Evolutionary conservation across 2,888 invertebrate genomes (phyloP), one percentile per base, ranked within the genome.

Genomic region (Noctua comes): DNA sequence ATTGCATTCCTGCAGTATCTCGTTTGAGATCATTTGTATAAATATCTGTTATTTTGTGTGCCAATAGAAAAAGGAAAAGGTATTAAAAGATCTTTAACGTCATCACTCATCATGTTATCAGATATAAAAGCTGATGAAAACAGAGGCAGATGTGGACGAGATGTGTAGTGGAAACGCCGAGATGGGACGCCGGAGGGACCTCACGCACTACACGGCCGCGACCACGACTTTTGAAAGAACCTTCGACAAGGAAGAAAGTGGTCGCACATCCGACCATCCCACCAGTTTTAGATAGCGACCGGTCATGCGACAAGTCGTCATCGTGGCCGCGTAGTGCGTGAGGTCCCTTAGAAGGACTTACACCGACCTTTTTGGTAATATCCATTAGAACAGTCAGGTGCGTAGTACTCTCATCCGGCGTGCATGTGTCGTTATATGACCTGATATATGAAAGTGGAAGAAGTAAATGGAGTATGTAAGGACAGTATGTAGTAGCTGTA

Each of bases 1-100:
- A 80, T 76, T 54, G 68, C 78, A 86, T 86, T 84, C 87, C 54
- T 76, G 40, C 59, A 18, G 83, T 73, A 68, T 76, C 83, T 76
- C 21, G 43, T 73, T 86, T 65, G 36, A 54, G 68, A 79, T 73
- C 72, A 83, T 86, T 84, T 66, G 62, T 68, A 27, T 73, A 73
- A 73, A 71, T 84, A 79, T 79, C 82, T 73, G 77, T 51, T 64
- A 64, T 73, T 68, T 71, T 65, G 40, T 77, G 31, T 21, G 31
- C 36, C 59, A 80, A 69, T 69, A 43, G 76, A 84, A 51, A 68
- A 57, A 48, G 36, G 11, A 48, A 64, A 64, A 64, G 31, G 31
- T 31, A 5, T 31, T 10, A 36, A 36, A 21, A 1, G 10, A 31
- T 62, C 27, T 62, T 18, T 31, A 18, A 62, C 5, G 74, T 75